A percentile compares a stretch with the other conserved stretches of the same genome.
Evolutionary conservation across 2,797 vertebrate species (phyloP).

Genomic region (Heteromormyrus szaboi): DNA sequence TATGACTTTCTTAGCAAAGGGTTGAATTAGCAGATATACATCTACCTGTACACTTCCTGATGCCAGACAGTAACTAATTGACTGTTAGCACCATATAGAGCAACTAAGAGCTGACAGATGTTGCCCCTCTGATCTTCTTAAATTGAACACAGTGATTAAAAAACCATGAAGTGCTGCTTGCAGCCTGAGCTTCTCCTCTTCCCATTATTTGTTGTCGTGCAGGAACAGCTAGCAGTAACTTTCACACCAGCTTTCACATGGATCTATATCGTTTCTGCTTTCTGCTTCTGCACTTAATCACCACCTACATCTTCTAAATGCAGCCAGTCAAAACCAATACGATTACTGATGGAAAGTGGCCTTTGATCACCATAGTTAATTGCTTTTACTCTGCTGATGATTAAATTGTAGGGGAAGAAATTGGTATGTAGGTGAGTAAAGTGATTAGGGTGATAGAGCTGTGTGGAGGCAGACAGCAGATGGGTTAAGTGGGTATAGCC

Average conservation of each 20-base stretch:
- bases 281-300: not conserved
- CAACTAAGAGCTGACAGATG: not conserved
- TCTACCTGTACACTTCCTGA: not conserved
- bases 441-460: not conserved
- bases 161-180: not conserved
- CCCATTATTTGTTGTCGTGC: not conserved
- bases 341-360: not conserved
- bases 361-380: not conserved
- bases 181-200: not conserved
- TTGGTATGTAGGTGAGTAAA: not conserved
- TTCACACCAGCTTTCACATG: not conserved
- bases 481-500: not conserved
- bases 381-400: not conserved
- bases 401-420: not conserved
- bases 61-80: not conserved
- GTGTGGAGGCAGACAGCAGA: slow-evolving; percentile 5
- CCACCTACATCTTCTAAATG: not conserved
- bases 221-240: not conserved
- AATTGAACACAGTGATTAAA: slow-evolving; percentile 5
- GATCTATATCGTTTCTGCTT: not conserved
- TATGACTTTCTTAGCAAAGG: not conserved
- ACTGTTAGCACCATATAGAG: not conserved
- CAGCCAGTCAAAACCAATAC: not conserved
- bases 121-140: not conserved
- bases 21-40: not conserved